phyloP scores from a whole-genome alignment of 1,140 invertebrate species.

The Drosophila arizonae region DNA sequence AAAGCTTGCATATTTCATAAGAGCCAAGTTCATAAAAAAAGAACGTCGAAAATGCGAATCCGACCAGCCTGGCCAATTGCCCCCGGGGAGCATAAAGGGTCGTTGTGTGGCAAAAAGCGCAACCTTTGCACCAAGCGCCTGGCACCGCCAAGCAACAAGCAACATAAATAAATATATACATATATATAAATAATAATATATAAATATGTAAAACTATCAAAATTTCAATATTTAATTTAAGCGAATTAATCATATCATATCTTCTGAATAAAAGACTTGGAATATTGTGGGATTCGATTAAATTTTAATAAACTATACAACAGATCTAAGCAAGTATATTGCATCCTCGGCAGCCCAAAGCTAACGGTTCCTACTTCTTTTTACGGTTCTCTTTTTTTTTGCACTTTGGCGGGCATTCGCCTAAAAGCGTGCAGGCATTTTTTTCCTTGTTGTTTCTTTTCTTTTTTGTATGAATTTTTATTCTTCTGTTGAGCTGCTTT shows the following conservation, averaged over 20 bases:
- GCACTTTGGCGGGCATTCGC: constrained; percentile 58
- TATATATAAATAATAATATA: too few species aligned
- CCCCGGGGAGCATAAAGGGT: constrained; percentile 66
- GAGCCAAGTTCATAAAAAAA: constrained; percentile 68
- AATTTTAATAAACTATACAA: too few species aligned
- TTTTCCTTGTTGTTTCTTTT: constrained; percentile 25
- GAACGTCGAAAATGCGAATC: constrained; percentile 30
- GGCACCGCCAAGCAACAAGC: constrained; percentile 14
- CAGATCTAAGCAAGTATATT: background rate
- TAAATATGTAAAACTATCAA: too few species aligned
- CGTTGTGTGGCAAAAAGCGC: constrained; percentile 64
- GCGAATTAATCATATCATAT: too few species aligned
- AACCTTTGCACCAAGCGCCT: constrained; percentile 49
- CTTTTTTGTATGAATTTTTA: constrained; percentile 10
- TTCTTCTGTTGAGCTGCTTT: constrained; percentile 48
- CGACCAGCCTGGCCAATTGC: constrained; percentile 38
- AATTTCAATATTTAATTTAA: too few species aligned
- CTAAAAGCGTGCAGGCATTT: constrained; percentile 63
- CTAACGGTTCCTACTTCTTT: constrained; percentile 1
- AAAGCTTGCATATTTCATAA: constrained; percentile 75
- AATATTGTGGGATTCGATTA: too few species aligned
- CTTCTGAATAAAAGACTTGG: too few species aligned
- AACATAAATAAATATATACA: constrained; percentile 71
- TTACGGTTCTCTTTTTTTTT: constrained; percentile 43
- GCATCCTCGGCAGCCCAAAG: background rate